These are phyloP conservation scores for Leptodactylus fallax DNA, from an alignment of 2,797 vertebrate genomes.

Conservation along the genomic window DNA sequence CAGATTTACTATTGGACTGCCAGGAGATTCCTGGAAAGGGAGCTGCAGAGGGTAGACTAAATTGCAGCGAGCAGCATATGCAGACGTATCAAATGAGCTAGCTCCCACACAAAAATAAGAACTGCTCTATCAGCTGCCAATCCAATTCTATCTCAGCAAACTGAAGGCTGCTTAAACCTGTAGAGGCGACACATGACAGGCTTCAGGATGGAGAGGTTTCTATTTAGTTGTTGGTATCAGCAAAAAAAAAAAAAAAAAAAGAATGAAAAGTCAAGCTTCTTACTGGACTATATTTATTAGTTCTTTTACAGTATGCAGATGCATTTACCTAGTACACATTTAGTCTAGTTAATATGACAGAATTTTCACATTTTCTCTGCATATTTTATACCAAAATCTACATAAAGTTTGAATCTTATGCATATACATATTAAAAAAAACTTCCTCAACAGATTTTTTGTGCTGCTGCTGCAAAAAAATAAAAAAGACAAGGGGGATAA, in stretches of 20 bases:
- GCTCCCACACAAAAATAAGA: conserved; percentile 51
- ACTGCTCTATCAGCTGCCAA: conserved; percentile 56
- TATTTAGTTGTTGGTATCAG: not conserved
- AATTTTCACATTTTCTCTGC: no score
- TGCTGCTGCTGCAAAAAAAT: no score
- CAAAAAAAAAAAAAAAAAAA: not conserved
- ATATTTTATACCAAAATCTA: no score
- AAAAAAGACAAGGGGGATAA: no score
- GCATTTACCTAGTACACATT: not conserved
- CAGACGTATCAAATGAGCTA: conserved; percentile 59
- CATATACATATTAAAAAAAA: no score
- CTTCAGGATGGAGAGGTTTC: not conserved
- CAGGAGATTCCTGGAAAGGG: conserved; percentile 66
- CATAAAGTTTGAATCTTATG: no score
- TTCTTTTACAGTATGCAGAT: not conserved
- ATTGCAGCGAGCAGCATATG: conserved; percentile 60
- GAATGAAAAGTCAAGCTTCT: not conserved
- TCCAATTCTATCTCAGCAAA: conserved; percentile 19
- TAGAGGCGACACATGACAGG: not conserved
- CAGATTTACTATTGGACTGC: conserved; percentile 72
- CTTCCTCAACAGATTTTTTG: no score
- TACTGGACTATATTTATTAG: not conserved
- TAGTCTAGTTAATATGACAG: no score
- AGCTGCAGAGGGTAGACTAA: conserved; percentile 55
- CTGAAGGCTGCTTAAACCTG: conserved; percentile 24